Evolutionary conservation across 2,113 vertebrate genomes (phyloP), one percentile per base, ranked within the genome.

Genomic region (Microtus montanus): DNA sequence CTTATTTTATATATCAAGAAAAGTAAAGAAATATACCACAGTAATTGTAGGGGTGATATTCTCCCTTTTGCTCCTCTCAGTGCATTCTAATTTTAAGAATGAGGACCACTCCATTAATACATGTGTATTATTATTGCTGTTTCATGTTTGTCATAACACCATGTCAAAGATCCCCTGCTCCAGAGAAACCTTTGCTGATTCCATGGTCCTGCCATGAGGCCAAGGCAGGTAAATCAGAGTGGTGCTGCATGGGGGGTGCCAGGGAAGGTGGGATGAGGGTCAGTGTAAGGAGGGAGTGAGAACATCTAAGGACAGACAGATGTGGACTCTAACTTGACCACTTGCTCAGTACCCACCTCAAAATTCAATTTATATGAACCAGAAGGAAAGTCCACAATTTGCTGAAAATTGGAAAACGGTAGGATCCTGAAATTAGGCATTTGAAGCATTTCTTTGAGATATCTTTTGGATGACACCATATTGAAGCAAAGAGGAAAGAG

Each of bases 61-160:
- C 54, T 75, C 6, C 66, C 74, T 78, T 63, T 49, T 89, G 63
- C 41, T 85, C 78, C 47, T 85, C 78, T 58, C 70, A 52, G 41
- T 68, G 24, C 30, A 83, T 82, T 71, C 63, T 54, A 84, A 38
- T 78, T 96, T 92, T 28, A 77, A 83, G 41, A 87, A 87, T n/a
- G 44, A 86, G 12, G 2, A 71, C 66, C 47, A 49, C 33, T 28
- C 44, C 63, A 79, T 61, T 20, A 71, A 26, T 35, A 85, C 63
- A 47, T 71, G 4, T 4, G 95, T 63, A 30, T 54, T 28, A 33
- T 64, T 47, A 2, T 52, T 79, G 49, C 6, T 52, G 33, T 6
- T 66, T 68, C 58, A 47, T 47, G 63, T 47, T 86, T 19, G 44
- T 14, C 14, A 33, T 41, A 26, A 10, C 2, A 24, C 58, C 17